Evolutionary conservation across 2,888 invertebrate genomes (phyloP), one percentile per base, ranked within the genome.

Genomic region (Drepana falcataria): DNA sequence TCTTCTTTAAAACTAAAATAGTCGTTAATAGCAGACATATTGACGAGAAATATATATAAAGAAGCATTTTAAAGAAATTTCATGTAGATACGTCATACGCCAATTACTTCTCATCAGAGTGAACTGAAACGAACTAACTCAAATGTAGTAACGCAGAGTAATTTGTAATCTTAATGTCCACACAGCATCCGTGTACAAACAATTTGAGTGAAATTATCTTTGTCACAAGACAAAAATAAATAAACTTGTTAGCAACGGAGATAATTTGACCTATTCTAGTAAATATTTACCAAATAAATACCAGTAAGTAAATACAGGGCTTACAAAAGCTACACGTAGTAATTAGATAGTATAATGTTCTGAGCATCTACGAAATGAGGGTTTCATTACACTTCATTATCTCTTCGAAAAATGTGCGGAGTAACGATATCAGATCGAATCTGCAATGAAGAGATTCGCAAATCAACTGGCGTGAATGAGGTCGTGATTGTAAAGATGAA

Each of bases 41-140:
- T 0, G 85, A 81, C 34, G 79, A 79, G 33, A 84, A 63, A 60
- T 81, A 88, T 5, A 79, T 60, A 57, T 75, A 85, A 53, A 79
- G 71, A 48, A 82, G 63, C 84, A 87, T 88, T 64, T 56, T 70
- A 6, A 49, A 4, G 21, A n/a, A 35, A n/a, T 37, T 21, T 21
- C 21, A 21, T 21, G 21, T 21, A 21, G 21, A 21, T 21, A 21
- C 21, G 21, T 40, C 37, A 21, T 35, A 53, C 53, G 44, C 9
- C 21, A 47, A 53, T 59, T 60, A 74, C 77, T 68, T 63, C 59
- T 60, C 64, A 53, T 55, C 47, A 55, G 57, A 54, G 59, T 55
- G 48, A 52, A 57, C 62, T 47, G 57, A 56, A 54, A 58, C 40
- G 47, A 53, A 78, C 72, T 78, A 68, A 75, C 63, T 60, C 56